These are phyloP conservation scores for Rugalucina vietnamica DNA, from an alignment of 2,888 invertebrate species.

Conservation along the genomic window DNA sequence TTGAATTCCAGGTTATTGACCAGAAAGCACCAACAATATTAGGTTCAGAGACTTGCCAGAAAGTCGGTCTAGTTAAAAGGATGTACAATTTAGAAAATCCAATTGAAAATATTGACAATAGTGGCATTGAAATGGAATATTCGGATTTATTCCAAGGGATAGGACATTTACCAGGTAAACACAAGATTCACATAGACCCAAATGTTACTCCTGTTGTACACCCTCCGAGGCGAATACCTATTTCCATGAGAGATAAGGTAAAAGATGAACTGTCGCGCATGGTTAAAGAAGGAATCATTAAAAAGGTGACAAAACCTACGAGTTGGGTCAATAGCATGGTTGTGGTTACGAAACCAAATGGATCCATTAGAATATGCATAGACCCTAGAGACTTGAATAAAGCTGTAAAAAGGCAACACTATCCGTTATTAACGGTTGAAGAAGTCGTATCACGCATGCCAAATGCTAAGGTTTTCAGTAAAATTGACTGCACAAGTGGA, in stretches of 20 bases:
- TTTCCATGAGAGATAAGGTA: slow-evolving; percentile 25
- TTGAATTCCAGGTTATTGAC: slow-evolving; percentile 10
- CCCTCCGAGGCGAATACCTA: neutral
- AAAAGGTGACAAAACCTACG: neutral
- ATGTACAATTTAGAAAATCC: slow-evolving; percentile 14
- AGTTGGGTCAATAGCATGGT: neutral
- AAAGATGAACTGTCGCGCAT: slow-evolving; percentile 54
- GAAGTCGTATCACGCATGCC: slow-evolving; percentile 48
- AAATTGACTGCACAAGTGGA: neutral
- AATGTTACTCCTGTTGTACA: slow-evolving; percentile 2
- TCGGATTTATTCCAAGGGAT: slow-evolving; percentile 41
- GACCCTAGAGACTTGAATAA: slow-evolving; percentile 65
- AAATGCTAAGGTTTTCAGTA: neutral
- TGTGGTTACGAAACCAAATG: slow-evolving; percentile 32
- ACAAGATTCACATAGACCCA: neutral
- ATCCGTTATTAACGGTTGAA: slow-evolving; percentile 54
- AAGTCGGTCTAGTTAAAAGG: slow-evolving; percentile 35
- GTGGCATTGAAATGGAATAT: slow-evolving; percentile 20
- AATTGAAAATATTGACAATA: neutral
- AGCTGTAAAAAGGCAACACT: slow-evolving; percentile 47
- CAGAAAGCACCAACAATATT: slow-evolving; percentile 2
- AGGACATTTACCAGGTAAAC: slow-evolving; percentile 40
- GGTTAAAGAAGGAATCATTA: slow-evolving; percentile 37
- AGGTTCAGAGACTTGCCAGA: neutral
- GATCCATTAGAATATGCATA: slow-evolving; percentile 46